A percentile compares a stretch with the other conserved stretches of the same genome.
Evolutionary conservation across 2,888 invertebrate species (phyloP).

Genomic region (Sialis fuliginosa): DNA sequence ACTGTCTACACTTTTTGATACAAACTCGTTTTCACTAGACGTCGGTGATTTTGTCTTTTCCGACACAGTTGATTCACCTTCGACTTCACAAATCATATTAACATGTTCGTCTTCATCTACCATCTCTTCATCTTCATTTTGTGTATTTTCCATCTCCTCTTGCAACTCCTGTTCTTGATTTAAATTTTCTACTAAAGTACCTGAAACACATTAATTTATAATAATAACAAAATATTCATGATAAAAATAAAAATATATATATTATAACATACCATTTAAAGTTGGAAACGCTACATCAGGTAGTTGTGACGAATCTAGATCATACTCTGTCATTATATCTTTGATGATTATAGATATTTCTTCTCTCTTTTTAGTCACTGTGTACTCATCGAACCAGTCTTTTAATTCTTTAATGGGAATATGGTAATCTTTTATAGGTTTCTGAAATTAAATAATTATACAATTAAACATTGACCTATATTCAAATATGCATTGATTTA

Average conservation of each 20-base stretch:
- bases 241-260: not conserved
- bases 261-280: conserved; percentile 38
- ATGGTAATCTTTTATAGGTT: conserved; percentile 64
- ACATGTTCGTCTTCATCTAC: conserved; percentile 2
- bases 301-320: conserved; percentile 44
- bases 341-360: conserved; percentile 68
- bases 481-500: not conserved
- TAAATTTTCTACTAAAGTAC: not conserved
- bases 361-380: conserved; percentile 70
- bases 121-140: not conserved
- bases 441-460: conserved; percentile 31
- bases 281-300: conserved; percentile 63
- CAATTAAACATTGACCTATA: not conserved
- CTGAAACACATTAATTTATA: not conserved
- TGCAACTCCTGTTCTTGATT: conserved; percentile 6
- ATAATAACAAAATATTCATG: too few relatives aligned
- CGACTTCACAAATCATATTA: not conserved
- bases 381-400: conserved; percentile 75
- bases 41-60: not conserved
- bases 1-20: too few relatives aligned
- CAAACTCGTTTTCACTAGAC: not conserved
- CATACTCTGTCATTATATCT: conserved; percentile 52
- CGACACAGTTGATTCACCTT: not conserved
- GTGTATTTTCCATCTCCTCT: conserved; percentile 11
- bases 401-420: conserved; percentile 67